phyloP scores from a whole-genome alignment of 2,888 invertebrate genomes.

The Galerucella calmariensis region DNA sequence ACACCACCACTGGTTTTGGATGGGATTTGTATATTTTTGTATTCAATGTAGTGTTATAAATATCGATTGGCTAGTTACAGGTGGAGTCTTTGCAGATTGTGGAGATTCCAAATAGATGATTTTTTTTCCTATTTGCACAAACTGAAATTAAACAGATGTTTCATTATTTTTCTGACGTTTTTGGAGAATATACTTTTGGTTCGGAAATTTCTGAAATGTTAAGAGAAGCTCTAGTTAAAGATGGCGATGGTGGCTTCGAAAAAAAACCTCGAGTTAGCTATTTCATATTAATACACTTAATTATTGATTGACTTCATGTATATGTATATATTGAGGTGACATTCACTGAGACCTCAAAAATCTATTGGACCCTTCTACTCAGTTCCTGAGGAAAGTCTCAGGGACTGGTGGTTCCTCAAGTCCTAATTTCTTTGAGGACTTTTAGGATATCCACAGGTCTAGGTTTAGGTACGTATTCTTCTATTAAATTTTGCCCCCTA shows the following conservation, averaged over 20 bases:
- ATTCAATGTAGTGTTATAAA: slow-evolving; percentile 53
- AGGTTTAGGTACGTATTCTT: no score
- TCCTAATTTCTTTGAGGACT: no score
- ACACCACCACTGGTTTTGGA: slow-evolving; percentile 71
- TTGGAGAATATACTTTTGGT: slow-evolving; percentile 45
- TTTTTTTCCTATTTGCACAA: slow-evolving; percentile 57
- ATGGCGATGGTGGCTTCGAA: slow-evolving; percentile 47
- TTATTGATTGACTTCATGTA: no score
- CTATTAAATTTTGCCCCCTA: no score
- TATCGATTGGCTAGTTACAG: slow-evolving; percentile 54
- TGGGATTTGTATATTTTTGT: slow-evolving; percentile 66
- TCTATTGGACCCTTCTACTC: no score
- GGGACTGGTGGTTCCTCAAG: no score
- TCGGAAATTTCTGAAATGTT: slow-evolving; percentile 44
- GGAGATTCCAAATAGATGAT: slow-evolving; percentile 56
- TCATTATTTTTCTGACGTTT: slow-evolving; percentile 41
- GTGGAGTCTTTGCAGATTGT: slow-evolving; percentile 53
- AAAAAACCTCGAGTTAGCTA: slow-evolving; percentile 8
- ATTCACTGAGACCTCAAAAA: no score
- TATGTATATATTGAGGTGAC: no score
- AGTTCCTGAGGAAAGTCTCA: no score
- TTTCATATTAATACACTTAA: no score
- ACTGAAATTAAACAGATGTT: slow-evolving; percentile 45
- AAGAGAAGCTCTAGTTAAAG: slow-evolving; percentile 25
- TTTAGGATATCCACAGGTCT: no score